Conservation (phyloP, 2,888 invertebrate genomes). For the Escarpia spicata region DNA sequence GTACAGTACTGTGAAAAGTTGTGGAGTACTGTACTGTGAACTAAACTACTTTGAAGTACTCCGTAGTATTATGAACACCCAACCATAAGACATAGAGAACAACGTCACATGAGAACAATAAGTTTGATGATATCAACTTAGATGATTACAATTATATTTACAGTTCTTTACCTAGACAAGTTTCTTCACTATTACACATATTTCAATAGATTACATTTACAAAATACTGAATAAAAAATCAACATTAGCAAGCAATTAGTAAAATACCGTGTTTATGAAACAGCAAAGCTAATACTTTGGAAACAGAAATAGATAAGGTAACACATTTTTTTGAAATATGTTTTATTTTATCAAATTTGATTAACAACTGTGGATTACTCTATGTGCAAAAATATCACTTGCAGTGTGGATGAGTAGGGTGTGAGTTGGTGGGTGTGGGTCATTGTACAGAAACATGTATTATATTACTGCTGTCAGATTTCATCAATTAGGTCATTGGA, state of each 20-base stretch:
- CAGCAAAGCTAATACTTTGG: neutral
- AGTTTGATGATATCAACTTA: neutral
- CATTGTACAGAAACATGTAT: neutral
- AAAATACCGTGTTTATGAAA: too few relatives aligned
- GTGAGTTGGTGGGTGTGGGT: neutral
- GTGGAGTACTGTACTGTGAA: too few relatives aligned
- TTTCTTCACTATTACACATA: too few relatives aligned
- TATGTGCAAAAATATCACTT: neutral
- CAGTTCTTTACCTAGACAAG: too few relatives aligned
- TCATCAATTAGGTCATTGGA: neutral
- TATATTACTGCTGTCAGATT: neutral
- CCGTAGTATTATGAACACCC: neutral
- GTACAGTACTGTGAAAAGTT: too few relatives aligned
- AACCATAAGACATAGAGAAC: neutral
- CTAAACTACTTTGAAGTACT: neutral
- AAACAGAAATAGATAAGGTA: neutral
- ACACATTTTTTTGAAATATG: neutral
- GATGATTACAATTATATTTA: too few relatives aligned
- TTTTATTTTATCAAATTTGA: neutral
- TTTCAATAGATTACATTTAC: too few relatives aligned
- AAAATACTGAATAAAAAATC: too few relatives aligned
- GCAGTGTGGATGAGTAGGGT: neutral
- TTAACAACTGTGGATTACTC: neutral
- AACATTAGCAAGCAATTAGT: too few relatives aligned
- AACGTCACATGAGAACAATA: neutral